A percentile compares a stretch with the other conserved stretches of the same genome.
phyloP scores from a whole-genome alignment of 2,888 invertebrate species.

The Melanophora roralis region DNA sequence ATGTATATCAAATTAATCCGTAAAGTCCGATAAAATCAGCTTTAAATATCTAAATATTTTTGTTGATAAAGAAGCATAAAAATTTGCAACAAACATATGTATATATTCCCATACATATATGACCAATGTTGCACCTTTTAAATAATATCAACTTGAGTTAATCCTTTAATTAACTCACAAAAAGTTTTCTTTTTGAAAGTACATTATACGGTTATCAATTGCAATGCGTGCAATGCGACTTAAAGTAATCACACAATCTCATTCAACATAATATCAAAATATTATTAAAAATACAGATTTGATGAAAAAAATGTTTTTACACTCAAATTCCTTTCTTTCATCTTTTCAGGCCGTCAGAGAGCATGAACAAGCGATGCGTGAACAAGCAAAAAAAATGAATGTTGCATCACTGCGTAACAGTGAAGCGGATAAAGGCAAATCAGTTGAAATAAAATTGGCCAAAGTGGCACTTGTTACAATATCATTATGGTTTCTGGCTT shows the following conservation, averaged over 20 bases:
- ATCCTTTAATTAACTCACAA: constrained; percentile 19
- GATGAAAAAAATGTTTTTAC: too few species aligned
- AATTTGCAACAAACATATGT: too few species aligned
- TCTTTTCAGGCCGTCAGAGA: constrained; percentile 68
- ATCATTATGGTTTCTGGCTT: constrained; percentile 82
- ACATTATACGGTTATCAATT: constrained; percentile 20
- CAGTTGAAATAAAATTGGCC: constrained; percentile 80
- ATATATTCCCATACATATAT: too few species aligned
- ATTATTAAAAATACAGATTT: not conserved
- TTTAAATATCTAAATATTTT: too few species aligned
- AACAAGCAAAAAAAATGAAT: constrained; percentile 83
- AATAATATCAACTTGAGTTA: not conserved
- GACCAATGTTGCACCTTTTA: too few species aligned
- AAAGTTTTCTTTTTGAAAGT: not conserved
- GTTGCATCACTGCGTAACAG: constrained; percentile 80
- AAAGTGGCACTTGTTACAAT: constrained; percentile 82
- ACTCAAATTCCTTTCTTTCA: not conserved
- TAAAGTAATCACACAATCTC: not conserved
- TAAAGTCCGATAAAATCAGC: too few species aligned
- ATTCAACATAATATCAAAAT: constrained; percentile 3
- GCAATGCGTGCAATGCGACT: not conserved
- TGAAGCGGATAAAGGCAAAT: constrained; percentile 78
- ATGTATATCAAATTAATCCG: too few species aligned
- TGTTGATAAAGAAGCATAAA: too few species aligned
- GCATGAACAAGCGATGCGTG: constrained; percentile 80